Base-by-base conservation (phyloP, 92 coral and sea anemone species). In the Siderastrea radians region DNA sequence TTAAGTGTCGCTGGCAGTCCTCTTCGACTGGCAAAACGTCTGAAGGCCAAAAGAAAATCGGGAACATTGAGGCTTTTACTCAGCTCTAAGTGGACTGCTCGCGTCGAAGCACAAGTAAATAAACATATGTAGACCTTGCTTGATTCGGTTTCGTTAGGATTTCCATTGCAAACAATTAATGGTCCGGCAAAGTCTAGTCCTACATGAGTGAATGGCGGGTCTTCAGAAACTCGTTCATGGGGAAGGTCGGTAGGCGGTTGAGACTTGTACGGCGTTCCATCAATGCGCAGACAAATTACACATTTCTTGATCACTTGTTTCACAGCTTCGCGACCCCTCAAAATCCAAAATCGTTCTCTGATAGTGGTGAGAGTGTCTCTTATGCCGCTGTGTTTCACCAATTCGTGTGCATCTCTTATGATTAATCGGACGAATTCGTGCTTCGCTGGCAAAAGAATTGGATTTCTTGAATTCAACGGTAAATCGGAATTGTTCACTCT, bases 351-450 rank as follows among this genome's bases (percentile, higher is more conserved):
- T n/a, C n/a, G n/a, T n/a, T n/a, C n/a, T n/a, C n/a, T n/a, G n/a
- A n/a, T n/a, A n/a, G n/a, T n/a, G n/a, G 85, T 89, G 50, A 89
- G 60, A 16, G 95, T 92, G 88, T 92, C 93, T 63, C 93, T 52
- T 60, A 92, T 67, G 47, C 95, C 91, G 68, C 84, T 48, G 74
- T 92, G 90, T 54, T 89, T 84, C 6, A 89, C 84, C 44, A 69
- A 54, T 16, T 79, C 74, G 82, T 92, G 93, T 49, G 68, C 83
- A 55, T 85, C 51, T 49, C 47, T 82, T 51, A 89, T 89, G 48
- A 92, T 13, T 72, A 92, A 75, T n/a, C 68, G 83, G 8, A 74
- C 15, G 16, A 89, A 85, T 54, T 76, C 72, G 44, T 92, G 91
- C 38, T 68, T 89, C 3, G 78, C n/a, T 10, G 93, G 93, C 72